A percentile compares a stretch with the other conserved stretches of the same genome.
Evolutionary conservation across 2,113 vertebrate genomes (phyloP).

Genomic region (Corythoichthys haematopterus): DNA sequence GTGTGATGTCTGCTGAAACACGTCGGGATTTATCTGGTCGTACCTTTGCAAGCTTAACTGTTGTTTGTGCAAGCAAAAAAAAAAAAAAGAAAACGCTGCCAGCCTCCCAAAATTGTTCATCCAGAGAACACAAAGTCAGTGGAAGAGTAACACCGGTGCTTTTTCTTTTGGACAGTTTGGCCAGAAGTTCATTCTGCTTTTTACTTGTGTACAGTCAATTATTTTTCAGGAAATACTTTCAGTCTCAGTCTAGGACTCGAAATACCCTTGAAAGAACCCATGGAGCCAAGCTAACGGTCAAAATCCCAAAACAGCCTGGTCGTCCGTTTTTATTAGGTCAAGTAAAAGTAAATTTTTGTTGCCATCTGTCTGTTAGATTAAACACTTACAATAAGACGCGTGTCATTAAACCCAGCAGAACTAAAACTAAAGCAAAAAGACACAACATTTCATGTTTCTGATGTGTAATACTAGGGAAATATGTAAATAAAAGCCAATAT

Average conservation of each 20-base stretch:
- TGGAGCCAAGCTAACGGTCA: not conserved
- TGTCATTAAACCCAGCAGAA: too few species aligned
- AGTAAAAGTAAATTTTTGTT: not conserved
- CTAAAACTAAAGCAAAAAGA: too few species aligned
- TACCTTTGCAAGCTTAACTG: slow-evolving; percentile 23
- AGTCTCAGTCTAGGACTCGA: not conserved
- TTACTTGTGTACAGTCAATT: not conserved
- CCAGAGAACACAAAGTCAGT: slow-evolving; percentile 40
- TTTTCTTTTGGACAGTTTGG: slow-evolving; percentile 23
- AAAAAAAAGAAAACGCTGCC: not conserved
- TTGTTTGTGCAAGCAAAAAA: slow-evolving; percentile 47
- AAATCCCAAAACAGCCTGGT: not conserved
- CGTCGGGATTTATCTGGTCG: slow-evolving; percentile 6
- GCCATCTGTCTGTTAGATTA: too few species aligned
- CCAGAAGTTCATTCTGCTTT: slow-evolving; percentile 20
- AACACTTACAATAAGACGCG: too few species aligned
- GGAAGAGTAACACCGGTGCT: slow-evolving; percentile 34
- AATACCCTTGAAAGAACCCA: not conserved
- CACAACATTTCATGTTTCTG: too few species aligned
- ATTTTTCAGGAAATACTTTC: not conserved
- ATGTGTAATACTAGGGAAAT: too few species aligned
- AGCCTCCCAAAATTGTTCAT: slow-evolving; percentile 30
- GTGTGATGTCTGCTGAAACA: slow-evolving; percentile 29
- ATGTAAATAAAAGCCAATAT: too few species aligned
- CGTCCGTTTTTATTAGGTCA: not conserved